Conservation (phyloP, 2,797 vertebrate genomes). For the Trematomus bernacchii region DNA sequence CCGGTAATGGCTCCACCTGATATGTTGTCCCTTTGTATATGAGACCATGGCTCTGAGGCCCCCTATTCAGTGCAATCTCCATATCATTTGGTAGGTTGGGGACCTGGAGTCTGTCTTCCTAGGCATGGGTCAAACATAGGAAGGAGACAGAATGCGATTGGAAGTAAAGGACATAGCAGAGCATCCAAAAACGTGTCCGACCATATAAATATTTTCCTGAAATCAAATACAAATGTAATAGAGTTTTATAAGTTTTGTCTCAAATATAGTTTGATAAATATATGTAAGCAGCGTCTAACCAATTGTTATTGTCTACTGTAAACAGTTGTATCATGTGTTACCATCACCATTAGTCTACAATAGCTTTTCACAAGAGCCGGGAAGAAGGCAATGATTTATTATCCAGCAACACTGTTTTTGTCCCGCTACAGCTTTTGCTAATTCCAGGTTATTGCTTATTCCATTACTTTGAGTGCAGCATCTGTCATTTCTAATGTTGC, state of each 20-base stretch:
- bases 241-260: slow-evolving; percentile 4
- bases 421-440: slow-evolving; percentile 36
- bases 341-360: slow-evolving; percentile 13
- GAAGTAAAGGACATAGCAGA: slow-evolving; percentile 29
- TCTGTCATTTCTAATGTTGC: slow-evolving; percentile 60
- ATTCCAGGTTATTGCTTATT: slow-evolving; percentile 60
- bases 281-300: neutral
- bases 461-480: slow-evolving; percentile 52
- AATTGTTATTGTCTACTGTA: neutral
- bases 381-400: slow-evolving; percentile 40
- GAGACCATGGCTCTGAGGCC: slow-evolving; percentile 58
- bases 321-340: slow-evolving; percentile 27
- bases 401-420: slow-evolving; percentile 41
- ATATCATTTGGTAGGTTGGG: slow-evolving; percentile 73
- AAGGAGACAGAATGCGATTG: slow-evolving; percentile 49
- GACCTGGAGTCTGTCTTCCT: slow-evolving; percentile 40
- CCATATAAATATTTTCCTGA: slow-evolving; percentile 7
- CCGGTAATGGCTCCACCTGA: slow-evolving; percentile 68
- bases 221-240: neutral
- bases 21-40: slow-evolving; percentile 80
- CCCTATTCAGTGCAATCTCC: slow-evolving; percentile 71
- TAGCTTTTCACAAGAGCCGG: slow-evolving; percentile 26
- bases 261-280: neutral
- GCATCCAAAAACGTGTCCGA: neutral
- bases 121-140: slow-evolving; percentile 39